Conservation (phyloP, 2,888 invertebrate genomes). For the Rotaria macrura region DNA sequence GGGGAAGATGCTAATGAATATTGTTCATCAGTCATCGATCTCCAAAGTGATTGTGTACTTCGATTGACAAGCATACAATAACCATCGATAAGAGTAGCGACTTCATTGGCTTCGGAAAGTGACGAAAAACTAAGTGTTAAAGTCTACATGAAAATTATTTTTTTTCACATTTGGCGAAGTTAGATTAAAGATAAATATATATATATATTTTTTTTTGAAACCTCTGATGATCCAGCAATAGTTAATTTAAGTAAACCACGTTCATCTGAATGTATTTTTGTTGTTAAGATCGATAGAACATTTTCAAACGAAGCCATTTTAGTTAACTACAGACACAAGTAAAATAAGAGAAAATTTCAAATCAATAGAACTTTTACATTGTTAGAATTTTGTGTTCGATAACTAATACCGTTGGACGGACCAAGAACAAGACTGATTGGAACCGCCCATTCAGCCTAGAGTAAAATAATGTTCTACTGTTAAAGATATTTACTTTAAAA, state of each 20-base stretch:
- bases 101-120: conserved; percentile 25
- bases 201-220: no score
- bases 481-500: not conserved
- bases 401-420: not conserved
- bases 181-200: no score
- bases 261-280: not conserved
- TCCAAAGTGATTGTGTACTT: not conserved
- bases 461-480: not conserved
- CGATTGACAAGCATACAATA: conserved; percentile 23
- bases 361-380: not conserved
- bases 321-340: not conserved
- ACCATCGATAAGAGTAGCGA: conserved; percentile 28
- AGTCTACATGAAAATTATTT: not conserved
- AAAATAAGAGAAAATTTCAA: no score
- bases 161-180: no score
- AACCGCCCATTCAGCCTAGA: conserved; percentile 14
- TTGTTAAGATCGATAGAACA: not conserved
- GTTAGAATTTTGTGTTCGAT: conserved; percentile 13
- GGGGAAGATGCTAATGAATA: not conserved
- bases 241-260: conserved; percentile 6
- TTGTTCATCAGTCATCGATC: not conserved
- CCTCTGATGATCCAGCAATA: conserved; percentile 13
- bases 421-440: not conserved
- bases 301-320: conserved; percentile 1
- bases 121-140: conserved; percentile 23